Percentiles rank a stretch among this genome's conserved stretches.
Evolutionary conservation across 2,113 vertebrate genomes (phyloP).

Genomic region (Protomyctophum bolini): DNA sequence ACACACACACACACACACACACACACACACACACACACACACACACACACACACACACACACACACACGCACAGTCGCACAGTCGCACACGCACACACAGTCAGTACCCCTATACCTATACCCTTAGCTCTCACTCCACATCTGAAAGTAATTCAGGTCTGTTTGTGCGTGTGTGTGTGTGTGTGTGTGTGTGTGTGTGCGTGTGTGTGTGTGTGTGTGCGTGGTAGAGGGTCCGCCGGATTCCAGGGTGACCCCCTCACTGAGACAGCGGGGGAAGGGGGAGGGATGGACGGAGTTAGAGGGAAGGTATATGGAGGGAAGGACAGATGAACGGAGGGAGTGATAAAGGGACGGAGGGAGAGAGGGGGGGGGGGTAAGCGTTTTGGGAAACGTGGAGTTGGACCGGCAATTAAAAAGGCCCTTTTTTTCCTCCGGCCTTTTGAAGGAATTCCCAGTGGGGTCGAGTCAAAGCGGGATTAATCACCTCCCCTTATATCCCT

Average conservation of each 20-base stretch:
- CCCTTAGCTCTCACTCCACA: slow-evolving; percentile 56
- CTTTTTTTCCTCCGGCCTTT: slow-evolving; percentile 70
- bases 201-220: slow-evolving; percentile 27
- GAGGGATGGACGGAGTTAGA: too few relatives aligned
- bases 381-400: slow-evolving; percentile 69
- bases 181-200: slow-evolving; percentile 4
- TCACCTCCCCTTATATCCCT: slow-evolving; percentile 70
- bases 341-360: slow-evolving; percentile 26
- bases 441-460: slow-evolving; percentile 80
- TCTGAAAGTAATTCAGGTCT: slow-evolving; percentile 79
- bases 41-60: neutral
- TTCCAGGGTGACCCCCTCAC: slow-evolving; percentile 69
- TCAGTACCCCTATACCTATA: slow-evolving; percentile 5
- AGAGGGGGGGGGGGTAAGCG: slow-evolving; percentile 62
- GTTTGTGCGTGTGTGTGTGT: slow-evolving; percentile 30
- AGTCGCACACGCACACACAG: neutral
- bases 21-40: too few relatives aligned
- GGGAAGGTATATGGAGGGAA: too few relatives aligned
- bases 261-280: slow-evolving; percentile 42
- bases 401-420: slow-evolving; percentile 80
- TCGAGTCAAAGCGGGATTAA: slow-evolving; percentile 77
- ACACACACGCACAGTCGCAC: slow-evolving; percentile 38
- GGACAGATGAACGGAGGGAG: slow-evolving; percentile 6
- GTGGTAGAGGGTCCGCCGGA: slow-evolving; percentile 66
- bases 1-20: too few relatives aligned